Conservation (phyloP, 2,113 vertebrate species). For the Empidonax traillii region DNA sequence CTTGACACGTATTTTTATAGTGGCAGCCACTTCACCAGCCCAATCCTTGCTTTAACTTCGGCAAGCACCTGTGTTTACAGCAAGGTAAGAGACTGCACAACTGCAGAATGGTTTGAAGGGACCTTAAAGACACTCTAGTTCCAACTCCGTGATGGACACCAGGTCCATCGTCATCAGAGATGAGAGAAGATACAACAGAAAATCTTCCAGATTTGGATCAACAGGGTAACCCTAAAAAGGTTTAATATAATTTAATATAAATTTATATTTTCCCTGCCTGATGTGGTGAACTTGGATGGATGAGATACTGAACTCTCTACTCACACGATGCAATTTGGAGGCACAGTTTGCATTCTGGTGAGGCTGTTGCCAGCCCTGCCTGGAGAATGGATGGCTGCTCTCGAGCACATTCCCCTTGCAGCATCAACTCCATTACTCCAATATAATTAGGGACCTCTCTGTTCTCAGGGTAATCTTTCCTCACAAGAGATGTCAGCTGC, state of each 20-base stretch:
- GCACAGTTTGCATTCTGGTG: neutral
- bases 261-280: neutral
- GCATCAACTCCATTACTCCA: neutral
- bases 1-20: accelerated
- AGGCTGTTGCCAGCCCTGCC: neutral
- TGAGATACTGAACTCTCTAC: neutral
- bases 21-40: accelerated
- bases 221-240: neutral
- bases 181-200: neutral
- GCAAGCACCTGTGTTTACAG: neutral
- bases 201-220: neutral
- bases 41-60: neutral
- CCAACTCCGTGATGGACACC: neutral
- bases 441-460: neutral
- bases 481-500: neutral
- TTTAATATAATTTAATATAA: neutral
- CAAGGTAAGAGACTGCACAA: neutral
- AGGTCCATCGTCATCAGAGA: neutral
- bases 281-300: neutral
- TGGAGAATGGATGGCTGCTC: neutral
- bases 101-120: neutral
- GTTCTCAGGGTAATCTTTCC: neutral
- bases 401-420: neutral
- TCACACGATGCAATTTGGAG: neutral
- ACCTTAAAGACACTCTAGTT: neutral